phyloP scores from a whole-genome alignment of 2,113 vertebrate species.

The Salvelinus fontinalis region DNA sequence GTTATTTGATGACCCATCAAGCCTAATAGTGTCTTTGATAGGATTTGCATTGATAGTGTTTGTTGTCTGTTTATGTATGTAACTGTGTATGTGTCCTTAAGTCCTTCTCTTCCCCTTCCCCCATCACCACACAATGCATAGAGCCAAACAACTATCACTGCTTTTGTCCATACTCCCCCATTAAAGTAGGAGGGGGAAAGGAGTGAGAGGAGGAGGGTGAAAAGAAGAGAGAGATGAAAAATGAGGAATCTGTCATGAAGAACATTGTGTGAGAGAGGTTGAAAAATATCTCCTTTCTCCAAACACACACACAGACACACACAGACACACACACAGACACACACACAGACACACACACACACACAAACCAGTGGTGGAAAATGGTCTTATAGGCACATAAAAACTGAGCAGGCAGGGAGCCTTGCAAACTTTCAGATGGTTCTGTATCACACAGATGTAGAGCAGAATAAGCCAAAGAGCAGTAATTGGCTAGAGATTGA shows the following conservation, averaged over 20 bases:
- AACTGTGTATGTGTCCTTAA: background rate
- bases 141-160: constrained; percentile 9
- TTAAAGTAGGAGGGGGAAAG: constrained; percentile 6
- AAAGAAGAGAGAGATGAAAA: background rate
- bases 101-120: constrained; percentile 14
- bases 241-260: constrained; percentile 18
- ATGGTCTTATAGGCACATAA: background rate
- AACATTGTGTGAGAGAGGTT: constrained; percentile 6
- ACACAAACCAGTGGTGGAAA: background rate
- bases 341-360: too few species aligned
- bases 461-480: background rate
- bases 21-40: background rate
- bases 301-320: too few species aligned
- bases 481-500: background rate
- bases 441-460: background rate
- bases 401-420: background rate
- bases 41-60: background rate
- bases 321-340: too few species aligned
- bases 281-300: background rate
- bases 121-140: constrained; percentile 25
- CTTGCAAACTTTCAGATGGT: background rate
- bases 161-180: constrained; percentile 9
- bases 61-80: background rate
- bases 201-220: background rate
- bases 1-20: background rate